Percentiles rank a stretch among this genome's conserved stretches.
Evolutionary conservation across 2,888 invertebrate genomes (phyloP).

Genomic region (Anticlea derivata): DNA sequence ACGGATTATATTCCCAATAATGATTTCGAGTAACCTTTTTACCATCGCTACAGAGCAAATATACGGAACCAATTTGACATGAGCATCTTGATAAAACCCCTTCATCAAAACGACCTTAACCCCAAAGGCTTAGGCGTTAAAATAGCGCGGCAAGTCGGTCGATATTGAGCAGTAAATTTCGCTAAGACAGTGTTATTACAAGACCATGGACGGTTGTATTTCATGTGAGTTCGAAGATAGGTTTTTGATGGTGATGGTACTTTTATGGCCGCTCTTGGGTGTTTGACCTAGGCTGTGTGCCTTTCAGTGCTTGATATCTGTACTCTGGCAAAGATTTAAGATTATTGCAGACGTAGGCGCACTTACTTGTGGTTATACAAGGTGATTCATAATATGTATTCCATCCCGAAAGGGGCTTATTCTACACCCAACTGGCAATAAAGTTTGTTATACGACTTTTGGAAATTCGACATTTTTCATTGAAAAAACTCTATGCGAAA

Average conservation of each 20-base stretch:
- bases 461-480: too few relatives aligned
- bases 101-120: not conserved
- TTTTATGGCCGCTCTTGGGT: constrained; percentile 19
- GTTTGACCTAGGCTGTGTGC: constrained; percentile 9
- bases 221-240: constrained; percentile 10
- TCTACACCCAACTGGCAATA: too few relatives aligned
- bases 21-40: constrained; percentile 28
- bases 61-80: constrained; percentile 16
- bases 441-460: too few relatives aligned
- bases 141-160: not conserved
- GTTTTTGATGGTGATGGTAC: constrained; percentile 15
- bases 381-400: too few relatives aligned
- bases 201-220: constrained; percentile 1
- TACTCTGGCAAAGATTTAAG: too few relatives aligned
- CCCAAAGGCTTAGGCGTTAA: not conserved
- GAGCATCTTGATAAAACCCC: constrained; percentile 3
- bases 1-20: too few relatives aligned
- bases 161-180: constrained; percentile 20
- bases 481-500: too few relatives aligned
- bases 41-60: constrained; percentile 19
- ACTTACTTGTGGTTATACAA: too few relatives aligned
- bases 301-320: too few relatives aligned
- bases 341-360: too few relatives aligned
- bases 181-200: constrained; percentile 19
- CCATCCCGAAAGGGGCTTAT: too few relatives aligned